phyloP scores from a whole-genome alignment of 2,797 vertebrate genomes.

The Triplophysa yarkandensis region DNA sequence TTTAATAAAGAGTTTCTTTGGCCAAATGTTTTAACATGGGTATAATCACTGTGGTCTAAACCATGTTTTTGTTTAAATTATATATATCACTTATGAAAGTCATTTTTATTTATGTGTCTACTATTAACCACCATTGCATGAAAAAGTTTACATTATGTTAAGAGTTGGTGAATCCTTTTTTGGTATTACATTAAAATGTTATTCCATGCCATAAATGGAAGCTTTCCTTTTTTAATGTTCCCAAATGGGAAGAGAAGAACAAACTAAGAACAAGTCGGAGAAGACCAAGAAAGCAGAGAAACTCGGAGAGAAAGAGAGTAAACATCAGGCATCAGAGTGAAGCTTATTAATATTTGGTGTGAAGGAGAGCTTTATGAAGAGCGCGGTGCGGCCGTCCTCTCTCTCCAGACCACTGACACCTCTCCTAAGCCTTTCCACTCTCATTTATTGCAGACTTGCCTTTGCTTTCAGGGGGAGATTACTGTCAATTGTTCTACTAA shows the following conservation, averaged over 20 bases:
- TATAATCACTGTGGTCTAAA: too few species aligned
- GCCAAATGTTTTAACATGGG: not conserved
- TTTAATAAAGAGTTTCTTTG: not conserved
- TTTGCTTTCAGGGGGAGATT: slow-evolving; percentile 60
- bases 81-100: too few species aligned
- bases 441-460: slow-evolving; percentile 61
- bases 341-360: slow-evolving; percentile 61
- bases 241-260: too few species aligned
- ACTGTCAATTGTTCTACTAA: slow-evolving; percentile 54
- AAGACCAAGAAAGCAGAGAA: slow-evolving; percentile 1
- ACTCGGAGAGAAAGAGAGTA: slow-evolving; percentile 46
- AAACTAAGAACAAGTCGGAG: not conserved
- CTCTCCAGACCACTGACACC: slow-evolving; percentile 53
- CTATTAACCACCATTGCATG: too few species aligned
- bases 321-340: slow-evolving; percentile 47
- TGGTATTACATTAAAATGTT: not conserved
- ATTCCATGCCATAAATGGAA: not conserved
- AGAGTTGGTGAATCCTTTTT: not conserved
- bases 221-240: slow-evolving; percentile 6
- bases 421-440: slow-evolving; percentile 56
- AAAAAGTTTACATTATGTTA: too few species aligned
- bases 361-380: slow-evolving; percentile 57
- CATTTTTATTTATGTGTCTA: too few species aligned
- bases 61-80: too few species aligned
- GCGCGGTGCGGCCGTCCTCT: slow-evolving; percentile 52